Percentiles rank a stretch among this genome's conserved stretches.
Conservation (phyloP, 2,888 invertebrate genomes). For the Apotomis capreana region DNA sequence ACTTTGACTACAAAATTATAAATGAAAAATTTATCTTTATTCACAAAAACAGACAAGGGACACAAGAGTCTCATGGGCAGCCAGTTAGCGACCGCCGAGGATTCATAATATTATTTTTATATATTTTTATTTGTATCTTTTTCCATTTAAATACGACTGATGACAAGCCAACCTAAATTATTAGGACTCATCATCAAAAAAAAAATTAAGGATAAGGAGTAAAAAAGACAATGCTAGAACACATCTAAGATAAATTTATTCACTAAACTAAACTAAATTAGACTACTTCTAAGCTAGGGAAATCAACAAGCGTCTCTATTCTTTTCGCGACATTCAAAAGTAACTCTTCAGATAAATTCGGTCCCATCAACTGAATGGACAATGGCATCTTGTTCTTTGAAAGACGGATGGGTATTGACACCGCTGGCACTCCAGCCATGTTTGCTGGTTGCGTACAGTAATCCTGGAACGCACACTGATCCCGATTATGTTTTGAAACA, state of each 20-base stretch:
- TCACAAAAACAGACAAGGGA: no score
- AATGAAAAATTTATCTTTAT: no score
- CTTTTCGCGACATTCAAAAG: conserved; percentile 91
- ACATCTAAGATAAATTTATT: conserved; percentile 30
- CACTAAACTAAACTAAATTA: conserved; percentile 17
- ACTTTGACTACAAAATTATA: no score
- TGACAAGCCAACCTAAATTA: no score
- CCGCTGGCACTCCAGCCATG: conserved; percentile 97
- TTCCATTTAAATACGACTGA: no score
- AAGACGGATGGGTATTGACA: conserved; percentile 91
- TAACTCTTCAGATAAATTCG: conserved; percentile 88
- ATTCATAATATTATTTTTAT: no score
- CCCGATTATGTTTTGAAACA: conserved; percentile 89
- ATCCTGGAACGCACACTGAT: conserved; percentile 95
- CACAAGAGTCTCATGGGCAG: no score
- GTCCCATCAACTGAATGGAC: conserved; percentile 94
- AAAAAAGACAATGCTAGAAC: conserved; percentile 1
- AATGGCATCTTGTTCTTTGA: conserved; percentile 90
- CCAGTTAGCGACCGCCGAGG: no score
- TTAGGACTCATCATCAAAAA: no score
- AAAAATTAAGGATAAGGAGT: neutral
- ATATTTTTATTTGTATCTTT: no score
- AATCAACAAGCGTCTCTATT: conserved; percentile 89
- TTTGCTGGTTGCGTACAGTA: conserved; percentile 98
- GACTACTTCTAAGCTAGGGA: conserved; percentile 71